A percentile compares a stretch with the other conserved stretches of the same genome.
phyloP scores from a whole-genome alignment of 1,140 invertebrate species.

The Trigoniulus corallinus region DNA sequence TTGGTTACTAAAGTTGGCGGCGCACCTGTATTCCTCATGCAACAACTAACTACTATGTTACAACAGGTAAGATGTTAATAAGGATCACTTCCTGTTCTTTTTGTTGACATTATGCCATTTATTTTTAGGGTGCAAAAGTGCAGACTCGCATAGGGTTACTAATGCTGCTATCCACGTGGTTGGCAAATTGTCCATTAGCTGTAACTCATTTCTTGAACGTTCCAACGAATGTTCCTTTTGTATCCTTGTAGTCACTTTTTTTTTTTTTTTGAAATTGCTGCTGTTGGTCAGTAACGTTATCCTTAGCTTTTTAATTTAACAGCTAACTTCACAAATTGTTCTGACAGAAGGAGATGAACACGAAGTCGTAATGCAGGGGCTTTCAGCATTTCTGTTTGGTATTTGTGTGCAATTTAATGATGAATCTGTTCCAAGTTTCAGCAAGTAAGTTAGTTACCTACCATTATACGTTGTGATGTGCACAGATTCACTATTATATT shows the following conservation, averaged over 20 bases:
- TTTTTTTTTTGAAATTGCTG: neutral
- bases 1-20: constrained; percentile 70
- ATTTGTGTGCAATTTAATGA: constrained; percentile 87
- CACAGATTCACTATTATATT: neutral
- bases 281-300: neutral
- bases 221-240: constrained; percentile 65
- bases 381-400: constrained; percentile 87
- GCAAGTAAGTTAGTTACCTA: constrained; percentile 26
- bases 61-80: constrained; percentile 50
- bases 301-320: neutral
- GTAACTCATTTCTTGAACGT: constrained; percentile 69
- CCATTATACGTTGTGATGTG: neutral
- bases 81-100: too few species aligned
- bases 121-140: constrained; percentile 52
- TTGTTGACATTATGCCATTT: too few species aligned
- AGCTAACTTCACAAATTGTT: constrained; percentile 28
- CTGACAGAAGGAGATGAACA: constrained; percentile 69
- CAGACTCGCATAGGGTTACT: constrained; percentile 83
- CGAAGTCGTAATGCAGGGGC: constrained; percentile 69
- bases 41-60: constrained; percentile 67
- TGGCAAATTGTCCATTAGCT: constrained; percentile 62
- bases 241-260: constrained; percentile 21
- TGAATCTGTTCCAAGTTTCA: constrained; percentile 58
- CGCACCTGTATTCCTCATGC: constrained; percentile 67
- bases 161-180: constrained; percentile 80